phyloP scores from a whole-genome alignment of 2,888 invertebrate genomes.

The Chouioia cunea region DNA sequence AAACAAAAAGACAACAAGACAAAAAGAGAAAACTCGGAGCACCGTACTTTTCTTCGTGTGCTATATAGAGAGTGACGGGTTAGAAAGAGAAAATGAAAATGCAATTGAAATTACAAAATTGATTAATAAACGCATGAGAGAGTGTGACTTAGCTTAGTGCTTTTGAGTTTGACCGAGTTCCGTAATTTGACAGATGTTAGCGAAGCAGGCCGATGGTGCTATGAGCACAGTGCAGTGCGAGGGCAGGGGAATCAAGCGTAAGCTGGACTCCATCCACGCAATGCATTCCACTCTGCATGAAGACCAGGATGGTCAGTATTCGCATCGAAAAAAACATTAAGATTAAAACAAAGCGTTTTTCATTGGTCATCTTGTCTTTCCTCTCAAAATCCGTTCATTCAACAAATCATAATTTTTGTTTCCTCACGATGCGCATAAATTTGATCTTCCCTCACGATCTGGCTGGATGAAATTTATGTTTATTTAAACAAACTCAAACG shows the following conservation, averaged over 20 bases:
- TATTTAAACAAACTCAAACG: not conserved
- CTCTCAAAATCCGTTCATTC: constrained; percentile 27
- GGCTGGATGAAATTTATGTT: no score
- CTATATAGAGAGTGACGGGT: no score
- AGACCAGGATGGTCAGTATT: constrained; percentile 69
- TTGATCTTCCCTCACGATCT: no score
- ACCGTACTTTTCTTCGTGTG: no score
- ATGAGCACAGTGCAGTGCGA: constrained; percentile 68
- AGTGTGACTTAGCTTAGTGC: constrained; percentile 38
- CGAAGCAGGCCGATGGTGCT: constrained; percentile 68
- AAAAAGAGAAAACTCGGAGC: no score
- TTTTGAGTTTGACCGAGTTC: constrained; percentile 66
- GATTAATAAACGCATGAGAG: constrained; percentile 38
- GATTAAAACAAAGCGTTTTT: constrained; percentile 36
- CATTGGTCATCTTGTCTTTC: constrained; percentile 36
- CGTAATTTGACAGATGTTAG: constrained; percentile 68
- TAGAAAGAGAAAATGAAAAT: constrained; percentile 15
- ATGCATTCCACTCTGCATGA: constrained; percentile 69
- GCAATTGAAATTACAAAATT: constrained; percentile 45
- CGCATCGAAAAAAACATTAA: constrained; percentile 58
- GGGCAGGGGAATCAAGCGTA: constrained; percentile 68
- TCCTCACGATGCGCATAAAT: no score
- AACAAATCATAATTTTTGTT: no score
- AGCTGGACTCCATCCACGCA: constrained; percentile 68
- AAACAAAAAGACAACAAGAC: not conserved